phyloP scores from a whole-genome alignment of 1,140 invertebrate genomes.

The Aphidius gifuensis region DNA sequence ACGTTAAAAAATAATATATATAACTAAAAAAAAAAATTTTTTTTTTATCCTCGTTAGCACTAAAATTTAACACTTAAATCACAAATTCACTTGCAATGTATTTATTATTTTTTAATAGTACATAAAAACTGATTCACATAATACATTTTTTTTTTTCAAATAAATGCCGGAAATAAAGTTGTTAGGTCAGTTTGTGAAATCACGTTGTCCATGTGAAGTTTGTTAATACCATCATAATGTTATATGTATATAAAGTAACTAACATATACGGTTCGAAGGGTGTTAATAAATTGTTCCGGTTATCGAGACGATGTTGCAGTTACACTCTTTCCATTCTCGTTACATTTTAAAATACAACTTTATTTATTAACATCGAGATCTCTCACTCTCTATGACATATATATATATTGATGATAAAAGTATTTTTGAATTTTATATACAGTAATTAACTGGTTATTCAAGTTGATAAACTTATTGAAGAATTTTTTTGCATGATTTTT shows the following conservation, averaged over 20 bases:
- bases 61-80: no score
- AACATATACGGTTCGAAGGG: constrained; percentile 23
- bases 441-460: not conserved
- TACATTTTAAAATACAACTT: not conserved
- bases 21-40: not conserved
- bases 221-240: not conserved
- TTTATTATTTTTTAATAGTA: no score
- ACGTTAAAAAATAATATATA: not conserved
- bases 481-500: constrained; percentile 19
- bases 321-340: constrained; percentile 4
- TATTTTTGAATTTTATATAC: no score
- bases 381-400: not conserved
- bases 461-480: constrained; percentile 28
- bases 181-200: not conserved
- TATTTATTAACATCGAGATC: not conserved
- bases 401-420: no score
- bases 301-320: constrained; percentile 32
- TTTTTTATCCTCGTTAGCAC: no score
- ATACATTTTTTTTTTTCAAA: no score
- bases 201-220: not conserved
- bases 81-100: no score
- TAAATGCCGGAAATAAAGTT: constrained; percentile 1
- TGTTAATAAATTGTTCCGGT: constrained; percentile 41
- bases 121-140: no score
- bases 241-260: no score